Percentiles rank a stretch among this genome's conserved stretches.
Evolutionary conservation across 2,888 invertebrate genomes (phyloP).

Genomic region (Apodemia mormo): DNA sequence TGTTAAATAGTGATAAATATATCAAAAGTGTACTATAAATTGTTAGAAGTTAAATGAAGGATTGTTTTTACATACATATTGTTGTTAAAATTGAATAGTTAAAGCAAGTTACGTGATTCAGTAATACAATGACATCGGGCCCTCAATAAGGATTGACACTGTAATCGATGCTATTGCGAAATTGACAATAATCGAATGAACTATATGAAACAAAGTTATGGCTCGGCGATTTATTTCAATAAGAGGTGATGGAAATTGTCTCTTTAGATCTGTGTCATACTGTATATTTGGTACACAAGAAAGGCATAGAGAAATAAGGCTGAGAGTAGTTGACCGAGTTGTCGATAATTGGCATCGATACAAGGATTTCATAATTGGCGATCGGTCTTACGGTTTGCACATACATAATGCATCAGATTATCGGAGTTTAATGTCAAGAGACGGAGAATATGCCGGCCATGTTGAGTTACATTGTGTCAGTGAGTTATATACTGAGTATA

Average conservation of each 20-base stretch:
- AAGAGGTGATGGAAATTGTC: conserved; percentile 68
- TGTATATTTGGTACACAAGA: conserved; percentile 66
- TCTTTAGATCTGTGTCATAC: conserved; percentile 66
- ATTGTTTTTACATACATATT: not conserved
- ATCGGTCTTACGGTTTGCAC: conserved; percentile 57
- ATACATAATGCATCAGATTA: conserved; percentile 54
- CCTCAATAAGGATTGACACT: conserved; percentile 4
- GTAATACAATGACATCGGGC: not conserved
- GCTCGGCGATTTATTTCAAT: conserved; percentile 58
- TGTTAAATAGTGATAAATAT: too few species aligned
- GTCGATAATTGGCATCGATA: conserved; percentile 63
- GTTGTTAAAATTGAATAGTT: not conserved
- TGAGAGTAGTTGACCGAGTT: conserved; percentile 59
- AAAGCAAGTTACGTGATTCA: not conserved
- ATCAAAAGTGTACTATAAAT: too few species aligned
- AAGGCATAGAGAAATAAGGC: conserved; percentile 60
- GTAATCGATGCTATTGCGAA: conserved; percentile 24
- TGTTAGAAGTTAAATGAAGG: too few species aligned
- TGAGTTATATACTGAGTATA: conserved; percentile 59
- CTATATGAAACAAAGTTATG: conserved; percentile 41
- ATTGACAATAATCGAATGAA: conserved; percentile 25
- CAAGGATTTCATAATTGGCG: conserved; percentile 70
- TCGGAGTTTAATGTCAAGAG: conserved; percentile 56
- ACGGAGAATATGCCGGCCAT: conserved; percentile 71
- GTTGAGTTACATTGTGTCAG: conserved; percentile 66